Evolutionary conservation across 23 tunicate genomes (phyloP).

Genomic region (Trididemnum nubilum): DNA sequence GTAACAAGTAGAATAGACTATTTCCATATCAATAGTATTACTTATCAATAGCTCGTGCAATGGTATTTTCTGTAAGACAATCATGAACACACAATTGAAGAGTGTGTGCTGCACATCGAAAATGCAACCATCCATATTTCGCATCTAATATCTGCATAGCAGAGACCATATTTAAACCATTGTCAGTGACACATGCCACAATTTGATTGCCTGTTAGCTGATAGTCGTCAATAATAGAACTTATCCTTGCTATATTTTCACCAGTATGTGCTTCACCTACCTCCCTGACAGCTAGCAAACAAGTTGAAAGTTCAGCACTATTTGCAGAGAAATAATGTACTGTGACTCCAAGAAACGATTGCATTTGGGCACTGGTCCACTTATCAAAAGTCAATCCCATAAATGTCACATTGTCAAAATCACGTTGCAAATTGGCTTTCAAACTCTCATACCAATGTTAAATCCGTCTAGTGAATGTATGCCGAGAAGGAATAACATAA

Average conservation of each 20-base stretch:
- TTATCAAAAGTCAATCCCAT: no score
- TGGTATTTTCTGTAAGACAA: background rate
- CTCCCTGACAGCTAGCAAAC: background rate
- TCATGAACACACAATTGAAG: conserved; percentile 12
- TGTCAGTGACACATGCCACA: background rate
- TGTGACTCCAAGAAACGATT: conserved; percentile 11
- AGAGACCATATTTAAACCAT: background rate
- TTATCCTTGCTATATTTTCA: background rate
- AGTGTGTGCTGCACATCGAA: conserved; percentile 2
- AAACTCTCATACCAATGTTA: no score
- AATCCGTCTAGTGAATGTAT: no score
- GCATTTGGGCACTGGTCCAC: background rate
- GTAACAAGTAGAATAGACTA: no score
- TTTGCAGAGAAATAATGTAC: background rate
- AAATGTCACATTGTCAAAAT: no score
- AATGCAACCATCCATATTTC: background rate
- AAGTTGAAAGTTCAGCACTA: background rate
- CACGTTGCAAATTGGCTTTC: no score
- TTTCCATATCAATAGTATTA: no score
- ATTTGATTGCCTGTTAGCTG: background rate
- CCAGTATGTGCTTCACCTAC: conserved; percentile 17
- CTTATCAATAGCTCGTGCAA: no score
- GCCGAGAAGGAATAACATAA: no score
- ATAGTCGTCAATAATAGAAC: background rate
- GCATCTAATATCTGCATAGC: background rate